A percentile compares a stretch with the other conserved stretches of the same genome.
Conservation (phyloP, 2,797 vertebrate species). For the Mormyrus proboscirostris region DNA sequence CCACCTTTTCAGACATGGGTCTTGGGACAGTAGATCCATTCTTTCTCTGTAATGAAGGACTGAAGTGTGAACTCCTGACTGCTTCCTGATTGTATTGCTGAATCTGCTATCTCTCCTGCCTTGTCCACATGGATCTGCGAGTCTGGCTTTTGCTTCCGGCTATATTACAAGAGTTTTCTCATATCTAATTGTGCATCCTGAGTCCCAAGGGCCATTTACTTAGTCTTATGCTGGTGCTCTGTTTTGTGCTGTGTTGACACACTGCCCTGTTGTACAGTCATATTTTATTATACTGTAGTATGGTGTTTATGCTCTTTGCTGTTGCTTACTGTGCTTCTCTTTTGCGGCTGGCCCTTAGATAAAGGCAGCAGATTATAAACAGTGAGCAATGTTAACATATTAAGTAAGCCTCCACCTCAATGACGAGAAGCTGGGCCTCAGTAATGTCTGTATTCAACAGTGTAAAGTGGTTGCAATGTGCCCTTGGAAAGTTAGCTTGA, state of each 20-base stretch:
- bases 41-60: background rate
- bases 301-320: background rate
- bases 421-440: background rate
- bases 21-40: background rate
- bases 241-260: background rate
- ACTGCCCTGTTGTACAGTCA: background rate
- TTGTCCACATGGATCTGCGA: background rate
- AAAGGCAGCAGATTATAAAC: background rate
- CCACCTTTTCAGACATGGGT: background rate
- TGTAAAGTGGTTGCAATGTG: background rate
- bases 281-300: background rate
- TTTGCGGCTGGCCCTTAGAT: background rate
- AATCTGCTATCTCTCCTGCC: background rate
- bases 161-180: background rate
- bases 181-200: background rate
- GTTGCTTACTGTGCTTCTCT: background rate
- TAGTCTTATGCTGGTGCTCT: background rate
- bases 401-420: background rate
- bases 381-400: background rate
- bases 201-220: background rate
- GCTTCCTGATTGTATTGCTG: background rate
- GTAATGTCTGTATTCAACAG: background rate
- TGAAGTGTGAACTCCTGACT: background rate
- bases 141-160: background rate
- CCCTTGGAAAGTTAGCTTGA: background rate